phyloP scores from a whole-genome alignment of 1,140 invertebrate genomes.

The Danaus plexippus region DNA sequence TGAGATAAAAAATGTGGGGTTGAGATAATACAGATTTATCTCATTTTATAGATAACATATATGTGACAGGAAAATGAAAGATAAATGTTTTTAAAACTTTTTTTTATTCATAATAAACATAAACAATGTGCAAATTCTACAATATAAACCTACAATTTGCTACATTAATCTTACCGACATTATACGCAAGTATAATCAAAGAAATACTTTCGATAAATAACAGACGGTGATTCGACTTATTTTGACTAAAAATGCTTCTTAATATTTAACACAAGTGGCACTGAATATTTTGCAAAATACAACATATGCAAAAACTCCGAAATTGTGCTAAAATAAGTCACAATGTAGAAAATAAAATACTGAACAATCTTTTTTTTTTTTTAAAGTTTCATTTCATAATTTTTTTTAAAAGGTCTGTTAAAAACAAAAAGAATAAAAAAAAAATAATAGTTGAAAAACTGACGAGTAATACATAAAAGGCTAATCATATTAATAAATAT shows the following conservation, averaged over 20 bases:
- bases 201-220: slow-evolving; percentile 35
- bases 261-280: slow-evolving; percentile 56
- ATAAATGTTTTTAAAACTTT: slow-evolving; percentile 42
- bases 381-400: slow-evolving; percentile 8
- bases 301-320: slow-evolving; percentile 37
- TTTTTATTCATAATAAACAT: slow-evolving; percentile 66
- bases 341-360: slow-evolving; percentile 29
- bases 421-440: slow-evolving; percentile 11
- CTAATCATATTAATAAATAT: slow-evolving; percentile 30
- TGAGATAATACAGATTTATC: too few relatives aligned
- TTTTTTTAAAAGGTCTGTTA: slow-evolving; percentile 11
- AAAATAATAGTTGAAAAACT: slow-evolving; percentile 37
- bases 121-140: slow-evolving; percentile 63
- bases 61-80: neutral
- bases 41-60: neutral
- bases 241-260: slow-evolving; percentile 61
- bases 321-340: slow-evolving; percentile 54
- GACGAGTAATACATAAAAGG: slow-evolving; percentile 31
- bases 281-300: slow-evolving; percentile 41
- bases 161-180: slow-evolving; percentile 43
- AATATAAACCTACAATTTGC: slow-evolving; percentile 55
- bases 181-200: slow-evolving; percentile 37
- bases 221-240: slow-evolving; percentile 44
- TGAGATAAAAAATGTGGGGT: too few relatives aligned
- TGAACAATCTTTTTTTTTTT: slow-evolving; percentile 12